These are phyloP conservation scores for Mystacornis crossleyi DNA, from an alignment of 2,113 vertebrate species.

Conservation along the genomic window DNA sequence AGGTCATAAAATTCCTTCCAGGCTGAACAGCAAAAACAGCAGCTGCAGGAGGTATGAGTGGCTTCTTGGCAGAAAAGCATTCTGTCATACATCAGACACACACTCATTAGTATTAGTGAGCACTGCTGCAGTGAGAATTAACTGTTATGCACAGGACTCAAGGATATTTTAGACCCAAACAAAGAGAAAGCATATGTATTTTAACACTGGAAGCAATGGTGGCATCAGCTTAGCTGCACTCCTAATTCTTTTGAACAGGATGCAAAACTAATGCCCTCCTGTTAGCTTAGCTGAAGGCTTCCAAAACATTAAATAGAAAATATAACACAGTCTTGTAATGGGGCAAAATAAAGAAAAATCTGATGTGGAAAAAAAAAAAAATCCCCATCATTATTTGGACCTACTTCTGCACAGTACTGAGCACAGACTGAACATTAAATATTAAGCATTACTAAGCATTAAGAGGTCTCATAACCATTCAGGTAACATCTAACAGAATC, in stretches of 20 bases:
- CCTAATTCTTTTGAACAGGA: background rate
- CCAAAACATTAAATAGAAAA: background rate
- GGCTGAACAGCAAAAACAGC: background rate
- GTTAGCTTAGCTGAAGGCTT: background rate
- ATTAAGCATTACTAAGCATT: background rate
- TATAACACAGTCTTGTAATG: background rate
- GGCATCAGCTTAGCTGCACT: background rate
- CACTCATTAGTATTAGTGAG: conserved; percentile 7
- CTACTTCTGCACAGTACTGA: background rate
- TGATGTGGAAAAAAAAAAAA: background rate
- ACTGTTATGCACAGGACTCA: background rate
- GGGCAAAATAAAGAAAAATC: background rate
- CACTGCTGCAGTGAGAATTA: background rate
- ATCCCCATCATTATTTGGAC: background rate
- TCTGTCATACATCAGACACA: conserved; percentile 5
- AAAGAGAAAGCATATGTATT: background rate
- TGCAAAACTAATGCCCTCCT: background rate
- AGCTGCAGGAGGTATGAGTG: conserved; percentile 1
- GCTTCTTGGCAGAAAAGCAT: conserved; percentile 10
- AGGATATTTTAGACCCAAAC: conserved; percentile 10
- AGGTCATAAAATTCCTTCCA: background rate
- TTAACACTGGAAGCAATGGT: background rate
- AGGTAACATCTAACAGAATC: background rate
- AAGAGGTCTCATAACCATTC: background rate
- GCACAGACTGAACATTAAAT: background rate